These are phyloP conservation scores for Nycteola revayana DNA, from an alignment of 2,888 invertebrate species.

Conservation along the genomic window DNA sequence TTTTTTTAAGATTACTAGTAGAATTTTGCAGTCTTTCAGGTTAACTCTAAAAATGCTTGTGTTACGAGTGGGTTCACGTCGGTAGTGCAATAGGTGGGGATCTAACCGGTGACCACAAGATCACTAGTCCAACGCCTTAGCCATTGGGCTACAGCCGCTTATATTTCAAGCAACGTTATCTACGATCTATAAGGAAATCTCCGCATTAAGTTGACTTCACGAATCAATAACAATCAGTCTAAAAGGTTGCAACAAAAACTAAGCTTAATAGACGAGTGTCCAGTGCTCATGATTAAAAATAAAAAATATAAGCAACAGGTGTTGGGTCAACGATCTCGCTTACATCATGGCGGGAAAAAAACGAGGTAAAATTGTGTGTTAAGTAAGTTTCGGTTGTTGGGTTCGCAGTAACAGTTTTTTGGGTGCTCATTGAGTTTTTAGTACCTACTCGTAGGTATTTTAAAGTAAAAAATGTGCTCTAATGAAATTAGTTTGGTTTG, in stretches of 20 bases:
- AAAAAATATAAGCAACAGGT: conserved; percentile 56
- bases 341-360: conserved; percentile 67
- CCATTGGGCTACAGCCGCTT: too few species aligned
- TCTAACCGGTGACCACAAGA: too few species aligned
- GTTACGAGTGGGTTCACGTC: too few species aligned
- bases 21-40: too few species aligned
- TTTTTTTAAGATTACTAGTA: too few species aligned
- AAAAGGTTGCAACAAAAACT: conserved; percentile 57
- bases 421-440: conserved; percentile 40
- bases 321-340: conserved; percentile 41
- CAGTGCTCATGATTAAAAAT: conserved; percentile 40
- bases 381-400: conserved; percentile 46
- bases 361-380: conserved; percentile 43
- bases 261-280: conserved; percentile 60
- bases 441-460: conserved; percentile 10
- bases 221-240: conserved; percentile 57
- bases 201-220: conserved; percentile 33
- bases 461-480: conserved; percentile 21
- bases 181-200: conserved; percentile 13
- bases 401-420: conserved; percentile 44
- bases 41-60: too few species aligned
- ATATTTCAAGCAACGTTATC: conserved; percentile 4
- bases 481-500: conserved; percentile 23
- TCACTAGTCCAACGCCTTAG: too few species aligned
- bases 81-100: too few species aligned